Evolutionary conservation across 2,113 vertebrate genomes (phyloP), one percentile per base, ranked within the genome.

Genomic region (Paedocypris sp.): DNA sequence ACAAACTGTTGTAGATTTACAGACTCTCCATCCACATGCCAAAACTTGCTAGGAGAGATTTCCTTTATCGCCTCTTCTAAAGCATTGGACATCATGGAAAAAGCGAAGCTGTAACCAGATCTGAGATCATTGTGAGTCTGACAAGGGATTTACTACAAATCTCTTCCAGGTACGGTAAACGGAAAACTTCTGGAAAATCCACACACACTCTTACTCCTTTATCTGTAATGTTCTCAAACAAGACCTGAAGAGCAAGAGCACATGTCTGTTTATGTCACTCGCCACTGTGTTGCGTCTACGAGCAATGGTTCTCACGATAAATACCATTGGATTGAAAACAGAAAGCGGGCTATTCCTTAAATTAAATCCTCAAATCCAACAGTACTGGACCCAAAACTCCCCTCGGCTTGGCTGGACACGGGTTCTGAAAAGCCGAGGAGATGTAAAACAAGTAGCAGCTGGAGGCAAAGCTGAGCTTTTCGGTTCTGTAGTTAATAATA

Each of bases 201-300:
- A 20, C 2, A n/a, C 15, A 3, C 46, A 56, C 23, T n/a, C n/a
- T n/a, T n/a, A n/a, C n/a, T n/a, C n/a, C n/a, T 56, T 41, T 28
- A 18, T 28, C 36, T 41, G 15, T n/a, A n/a, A n/a, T 36, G 22
- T 2, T 20, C 13, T 29, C 39, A 45, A 29, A 28, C 22, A 26
- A 43, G 31, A 6, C 3, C 36, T 8, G 28, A 38, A 50, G 3
- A 28, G 52, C 63, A 10, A 32, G 7, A 49, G 53, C 36, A 66
- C 36, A 19, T 31, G 50, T 45, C 25, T 62, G 39, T 54, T 54
- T 13, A 36, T 41, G 46, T 56, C 50, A 46, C 36, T 23, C 43
- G 10, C 12, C 31, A 41, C 18, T 31, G 12, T 32, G 16, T 25
- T n/a, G 18, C 56, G 35, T 57, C 50, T 31, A 31, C 23, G 25